These are phyloP conservation scores for Apodemia hepburni DNA, from an alignment of 2,888 invertebrate genomes.

Conservation along the genomic window DNA sequence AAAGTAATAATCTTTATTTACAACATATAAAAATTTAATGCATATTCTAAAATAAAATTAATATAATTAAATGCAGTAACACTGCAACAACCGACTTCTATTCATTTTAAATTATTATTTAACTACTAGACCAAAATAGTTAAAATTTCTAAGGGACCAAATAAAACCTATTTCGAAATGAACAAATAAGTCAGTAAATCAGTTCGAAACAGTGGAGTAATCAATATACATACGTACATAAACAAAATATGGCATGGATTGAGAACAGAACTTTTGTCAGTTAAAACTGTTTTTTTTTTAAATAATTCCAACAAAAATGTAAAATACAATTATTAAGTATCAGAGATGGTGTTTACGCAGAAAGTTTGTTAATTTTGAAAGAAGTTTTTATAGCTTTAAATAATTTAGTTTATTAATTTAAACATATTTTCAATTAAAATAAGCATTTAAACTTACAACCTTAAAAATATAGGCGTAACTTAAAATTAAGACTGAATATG, in stretches of 20 bases:
- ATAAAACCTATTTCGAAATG: too few species aligned
- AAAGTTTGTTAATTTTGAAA: background rate
- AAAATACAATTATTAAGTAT: background rate
- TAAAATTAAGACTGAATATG: background rate
- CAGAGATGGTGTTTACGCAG: background rate
- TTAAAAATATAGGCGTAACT: background rate
- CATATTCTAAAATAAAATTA: background rate
- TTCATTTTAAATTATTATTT: too few species aligned
- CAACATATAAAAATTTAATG: conserved; percentile 2
- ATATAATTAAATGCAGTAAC: background rate
- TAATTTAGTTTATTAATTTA: background rate
- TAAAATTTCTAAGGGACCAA: too few species aligned
- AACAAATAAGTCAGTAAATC: too few species aligned
- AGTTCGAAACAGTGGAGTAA: too few species aligned
- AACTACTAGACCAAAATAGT: too few species aligned
- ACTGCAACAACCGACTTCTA: too few species aligned
- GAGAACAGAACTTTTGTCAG: too few species aligned
- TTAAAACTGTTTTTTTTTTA: background rate
- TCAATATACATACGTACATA: too few species aligned
- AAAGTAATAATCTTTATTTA: background rate
- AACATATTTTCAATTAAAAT: background rate
- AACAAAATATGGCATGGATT: too few species aligned
- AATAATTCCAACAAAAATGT: background rate
- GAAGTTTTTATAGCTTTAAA: background rate
- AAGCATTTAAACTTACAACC: background rate